These are phyloP conservation scores for Hylia prasina DNA, from an alignment of 2,113 vertebrate species.

Conservation along the genomic window DNA sequence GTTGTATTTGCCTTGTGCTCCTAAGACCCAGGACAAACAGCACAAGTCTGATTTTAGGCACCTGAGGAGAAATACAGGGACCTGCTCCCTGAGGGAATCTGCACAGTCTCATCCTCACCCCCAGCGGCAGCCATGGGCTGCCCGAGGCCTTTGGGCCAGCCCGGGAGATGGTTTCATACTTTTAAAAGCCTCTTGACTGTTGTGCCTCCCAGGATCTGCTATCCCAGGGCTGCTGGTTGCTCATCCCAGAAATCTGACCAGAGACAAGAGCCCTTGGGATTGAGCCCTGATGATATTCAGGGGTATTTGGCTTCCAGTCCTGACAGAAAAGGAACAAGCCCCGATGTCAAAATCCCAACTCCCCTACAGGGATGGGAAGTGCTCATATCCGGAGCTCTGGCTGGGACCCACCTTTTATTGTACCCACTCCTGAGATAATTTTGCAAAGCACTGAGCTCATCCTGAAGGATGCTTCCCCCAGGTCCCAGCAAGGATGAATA, in stretches of 20 bases:
- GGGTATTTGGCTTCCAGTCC: background rate
- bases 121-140: background rate
- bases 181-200: background rate
- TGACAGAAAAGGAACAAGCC: background rate
- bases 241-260: accelerated
- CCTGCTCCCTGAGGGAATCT: background rate
- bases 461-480: background rate
- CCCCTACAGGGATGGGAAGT: conserved; percentile 21
- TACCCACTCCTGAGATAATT: conserved; percentile 14
- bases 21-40: background rate
- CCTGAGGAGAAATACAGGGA: background rate
- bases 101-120: background rate
- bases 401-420: conserved; percentile 16
- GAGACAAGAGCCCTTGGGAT: background rate
- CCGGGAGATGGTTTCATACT: background rate
- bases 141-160: accelerated
- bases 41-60: background rate
- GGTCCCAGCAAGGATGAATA: background rate
- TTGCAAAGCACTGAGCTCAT: conserved; percentile 44
- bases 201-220: background rate
- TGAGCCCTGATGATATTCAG: background rate
- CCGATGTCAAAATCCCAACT: background rate
- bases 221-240: background rate
- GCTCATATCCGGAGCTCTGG: conserved; percentile 22
- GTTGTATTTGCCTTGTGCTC: background rate